These are phyloP conservation scores for Zosterops lateralis DNA, from an alignment of 2,113 vertebrate species.

Conservation along the genomic window DNA sequence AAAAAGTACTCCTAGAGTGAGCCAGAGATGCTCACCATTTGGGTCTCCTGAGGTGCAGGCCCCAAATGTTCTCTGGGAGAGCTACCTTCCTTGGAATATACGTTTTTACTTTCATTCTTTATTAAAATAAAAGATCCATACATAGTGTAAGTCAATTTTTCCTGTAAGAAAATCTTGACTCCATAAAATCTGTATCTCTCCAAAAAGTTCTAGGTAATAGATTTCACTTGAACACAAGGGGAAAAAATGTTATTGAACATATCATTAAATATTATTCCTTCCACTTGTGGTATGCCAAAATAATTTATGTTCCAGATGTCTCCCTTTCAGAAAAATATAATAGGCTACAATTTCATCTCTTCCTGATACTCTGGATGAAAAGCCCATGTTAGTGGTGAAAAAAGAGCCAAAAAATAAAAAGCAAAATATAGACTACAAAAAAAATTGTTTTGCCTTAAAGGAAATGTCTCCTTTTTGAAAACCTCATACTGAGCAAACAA, in stretches of 20 bases:
- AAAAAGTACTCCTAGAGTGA: background rate
- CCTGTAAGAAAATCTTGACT: background rate
- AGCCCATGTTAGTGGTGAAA: background rate
- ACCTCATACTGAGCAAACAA: constrained; percentile 39
- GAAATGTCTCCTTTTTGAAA: constrained; percentile 20
- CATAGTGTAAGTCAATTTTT: fast-evolving
- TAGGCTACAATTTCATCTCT: background rate
- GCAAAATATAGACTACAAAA: background rate
- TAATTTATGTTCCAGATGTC: background rate
- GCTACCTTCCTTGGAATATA: background rate
- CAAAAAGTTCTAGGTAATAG: background rate
- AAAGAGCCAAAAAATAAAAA: background rate
- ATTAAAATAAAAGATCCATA: background rate
- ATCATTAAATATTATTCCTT: background rate
- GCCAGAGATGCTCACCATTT: background rate
- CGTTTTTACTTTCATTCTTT: background rate
- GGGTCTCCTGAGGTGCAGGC: background rate
- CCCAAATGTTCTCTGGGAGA: background rate
- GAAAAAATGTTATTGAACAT: background rate
- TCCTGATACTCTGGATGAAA: background rate
- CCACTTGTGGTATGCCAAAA: background rate
- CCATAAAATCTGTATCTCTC: background rate
- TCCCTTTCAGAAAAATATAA: background rate
- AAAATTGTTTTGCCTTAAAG: constrained; percentile 6
- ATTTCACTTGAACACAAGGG: background rate